Evolutionary conservation across 2,797 vertebrate species (phyloP).

Genomic region (Tapera naevia): DNA sequence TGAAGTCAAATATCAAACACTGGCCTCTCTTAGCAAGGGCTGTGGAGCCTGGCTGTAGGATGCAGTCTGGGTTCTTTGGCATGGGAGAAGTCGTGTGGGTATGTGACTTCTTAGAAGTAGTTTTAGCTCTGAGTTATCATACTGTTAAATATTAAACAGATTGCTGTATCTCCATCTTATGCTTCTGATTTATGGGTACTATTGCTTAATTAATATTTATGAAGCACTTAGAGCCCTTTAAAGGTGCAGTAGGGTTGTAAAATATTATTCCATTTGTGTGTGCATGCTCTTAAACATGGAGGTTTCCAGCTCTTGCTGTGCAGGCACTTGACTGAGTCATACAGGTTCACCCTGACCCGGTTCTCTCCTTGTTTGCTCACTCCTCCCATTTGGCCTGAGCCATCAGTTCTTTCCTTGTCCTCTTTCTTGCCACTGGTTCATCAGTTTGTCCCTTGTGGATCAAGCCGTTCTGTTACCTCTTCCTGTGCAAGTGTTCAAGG

Average conservation of each 20-base stretch:
- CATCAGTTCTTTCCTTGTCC: background rate
- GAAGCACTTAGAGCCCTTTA: background rate
- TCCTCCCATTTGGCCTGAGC: background rate
- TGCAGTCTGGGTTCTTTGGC: background rate
- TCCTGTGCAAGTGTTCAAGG: background rate
- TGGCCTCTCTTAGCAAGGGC: background rate
- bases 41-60: background rate
- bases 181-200: background rate
- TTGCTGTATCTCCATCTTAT: background rate
- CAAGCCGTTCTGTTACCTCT: background rate
- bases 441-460: background rate
- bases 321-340: accelerated
- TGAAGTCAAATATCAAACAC: background rate
- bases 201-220: background rate
- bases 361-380: background rate
- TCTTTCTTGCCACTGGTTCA: background rate
- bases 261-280: background rate
- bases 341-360: background rate
- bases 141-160: background rate
- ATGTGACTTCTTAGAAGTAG: background rate
- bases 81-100: background rate
- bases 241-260: background rate
- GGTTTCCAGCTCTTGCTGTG: background rate
- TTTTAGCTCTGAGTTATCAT: background rate
- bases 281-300: accelerated